Base-by-base conservation (phyloP, 2,113 vertebrate species). In the Oplegnathus fasciatus region DNA sequence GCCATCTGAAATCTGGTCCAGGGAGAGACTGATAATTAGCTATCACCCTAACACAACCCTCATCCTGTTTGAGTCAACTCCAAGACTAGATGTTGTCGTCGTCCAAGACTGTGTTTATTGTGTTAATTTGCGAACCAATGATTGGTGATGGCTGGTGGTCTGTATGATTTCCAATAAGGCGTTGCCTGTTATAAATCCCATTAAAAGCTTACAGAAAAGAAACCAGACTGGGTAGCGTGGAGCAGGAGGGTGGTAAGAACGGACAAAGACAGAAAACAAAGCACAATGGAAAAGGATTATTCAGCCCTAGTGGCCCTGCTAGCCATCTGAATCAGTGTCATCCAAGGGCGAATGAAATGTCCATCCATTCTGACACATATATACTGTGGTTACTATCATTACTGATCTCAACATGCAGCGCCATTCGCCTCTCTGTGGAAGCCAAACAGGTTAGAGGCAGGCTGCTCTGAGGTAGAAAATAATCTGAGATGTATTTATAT, bases 401-500 rank as follows among this genome's bases (percentile, higher is more conserved):
- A 71, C 57, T 64, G 70, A 83, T 82, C 81, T 93, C 81, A 90
- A 84, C 79, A 89, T 91, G 80, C 84, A 74, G 76, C 52, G 82
- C 54, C 24, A 78, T 79, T 76, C 54, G 26, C 64, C 37, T 79
- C 80, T 84, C 80, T 74, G 69, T 58, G 40, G 89, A 79, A 86
- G 79, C 48, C 60, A 61, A 72, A 71, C 68, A 66, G 78, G 78
- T 75, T 65, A 48, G 68, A 83, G 52, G 65, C 28, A 61, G 10
- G 54, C 46, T 9, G 67, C 34, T 74, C 34, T 37, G 57, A 75
- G 55, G 34, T 11, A 50, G 78, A 30, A 72, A 66, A 84, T 85
- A 75, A 78, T 68, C 71, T 61, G 82, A 73, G 70, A 80, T 88
- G 74, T 87, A 84, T 92, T 92, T 88, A 82, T 90, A 78, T 84